Evolutionary conservation across 2,888 invertebrate species (phyloP).

Genomic region (Silvanus unidentatus): DNA sequence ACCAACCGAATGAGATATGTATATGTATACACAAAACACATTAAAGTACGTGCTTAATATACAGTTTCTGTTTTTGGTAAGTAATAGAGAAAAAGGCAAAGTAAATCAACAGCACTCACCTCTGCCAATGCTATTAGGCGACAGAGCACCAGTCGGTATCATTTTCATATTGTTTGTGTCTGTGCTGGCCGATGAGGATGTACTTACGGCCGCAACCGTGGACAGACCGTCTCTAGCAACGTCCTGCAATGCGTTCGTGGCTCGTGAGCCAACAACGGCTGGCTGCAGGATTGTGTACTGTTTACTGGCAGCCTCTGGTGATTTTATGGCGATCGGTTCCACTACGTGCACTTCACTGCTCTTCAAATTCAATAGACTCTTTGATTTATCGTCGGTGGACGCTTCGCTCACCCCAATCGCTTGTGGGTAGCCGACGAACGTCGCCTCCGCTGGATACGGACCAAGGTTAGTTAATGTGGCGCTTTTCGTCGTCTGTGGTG

Average conservation of each 20-base stretch:
- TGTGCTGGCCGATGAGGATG: conserved; percentile 13
- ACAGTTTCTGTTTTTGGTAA: no score
- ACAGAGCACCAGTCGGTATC: conserved; percentile 52
- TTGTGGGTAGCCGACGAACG: conserved; percentile 67
- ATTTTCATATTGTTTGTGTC: conserved; percentile 44
- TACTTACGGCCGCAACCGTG: conserved; percentile 46
- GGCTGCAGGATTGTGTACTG: conserved; percentile 85
- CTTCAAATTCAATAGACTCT: conserved; percentile 48
- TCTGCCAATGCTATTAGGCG: conserved; percentile 71
- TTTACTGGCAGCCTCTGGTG: conserved; percentile 56
- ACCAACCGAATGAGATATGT: not conserved
- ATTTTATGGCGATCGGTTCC: conserved; percentile 36
- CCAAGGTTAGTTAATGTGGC: conserved; percentile 50
- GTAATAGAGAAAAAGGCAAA: conserved; percentile 2
- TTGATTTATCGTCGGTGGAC: conserved; percentile 46
- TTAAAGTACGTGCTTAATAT: no score
- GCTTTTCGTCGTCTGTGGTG: conserved; percentile 47
- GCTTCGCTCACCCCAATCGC: conserved; percentile 23
- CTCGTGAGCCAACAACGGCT: conserved; percentile 72
- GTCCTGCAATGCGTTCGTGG: conserved; percentile 77
- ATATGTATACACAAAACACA: no score
- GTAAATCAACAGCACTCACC: conserved; percentile 52
- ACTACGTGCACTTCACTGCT: conserved; percentile 22
- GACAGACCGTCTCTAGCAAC: conserved; percentile 59
- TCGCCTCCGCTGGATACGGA: conserved; percentile 63